These are phyloP conservation scores for Ammospiza caudacuta DNA, from an alignment of 2,113 vertebrate species.

Conservation along the genomic window DNA sequence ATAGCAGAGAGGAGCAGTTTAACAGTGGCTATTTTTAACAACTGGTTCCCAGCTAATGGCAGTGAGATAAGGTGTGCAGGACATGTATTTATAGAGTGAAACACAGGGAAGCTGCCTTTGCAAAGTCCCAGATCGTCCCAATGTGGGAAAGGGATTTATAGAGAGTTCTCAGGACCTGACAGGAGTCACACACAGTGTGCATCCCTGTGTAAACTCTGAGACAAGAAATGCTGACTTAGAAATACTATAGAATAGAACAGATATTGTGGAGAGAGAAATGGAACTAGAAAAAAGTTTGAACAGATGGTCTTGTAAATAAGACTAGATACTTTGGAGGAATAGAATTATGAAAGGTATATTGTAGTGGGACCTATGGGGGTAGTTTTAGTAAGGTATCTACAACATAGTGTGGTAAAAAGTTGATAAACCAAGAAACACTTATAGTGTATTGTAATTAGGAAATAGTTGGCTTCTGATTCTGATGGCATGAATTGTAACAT, in stretches of 20 bases:
- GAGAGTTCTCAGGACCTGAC: neutral
- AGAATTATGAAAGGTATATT: neutral
- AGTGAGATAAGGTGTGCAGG: accelerated
- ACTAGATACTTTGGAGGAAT: neutral
- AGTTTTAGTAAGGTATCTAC: neutral
- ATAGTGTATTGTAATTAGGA: neutral
- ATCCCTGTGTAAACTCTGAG: neutral
- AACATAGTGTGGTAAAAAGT: neutral
- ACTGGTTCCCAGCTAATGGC: neutral
- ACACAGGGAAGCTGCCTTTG: accelerated
- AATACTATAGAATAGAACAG: neutral
- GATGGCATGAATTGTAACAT: neutral
- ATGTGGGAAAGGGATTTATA: neutral
- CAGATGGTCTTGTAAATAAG: neutral
- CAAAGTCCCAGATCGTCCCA: accelerated
- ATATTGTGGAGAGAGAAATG: neutral
- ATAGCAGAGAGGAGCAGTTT: neutral
- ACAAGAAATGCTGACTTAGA: neutral
- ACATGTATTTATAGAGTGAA: accelerated
- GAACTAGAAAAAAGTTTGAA: neutral
- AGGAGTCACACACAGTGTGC: neutral
- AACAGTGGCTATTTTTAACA: neutral
- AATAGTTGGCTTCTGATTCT: neutral
- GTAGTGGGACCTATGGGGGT: neutral
- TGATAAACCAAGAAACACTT: neutral